phyloP scores from a whole-genome alignment of 2,888 invertebrate genomes.

The Hypselothyrea guttata region DNA sequence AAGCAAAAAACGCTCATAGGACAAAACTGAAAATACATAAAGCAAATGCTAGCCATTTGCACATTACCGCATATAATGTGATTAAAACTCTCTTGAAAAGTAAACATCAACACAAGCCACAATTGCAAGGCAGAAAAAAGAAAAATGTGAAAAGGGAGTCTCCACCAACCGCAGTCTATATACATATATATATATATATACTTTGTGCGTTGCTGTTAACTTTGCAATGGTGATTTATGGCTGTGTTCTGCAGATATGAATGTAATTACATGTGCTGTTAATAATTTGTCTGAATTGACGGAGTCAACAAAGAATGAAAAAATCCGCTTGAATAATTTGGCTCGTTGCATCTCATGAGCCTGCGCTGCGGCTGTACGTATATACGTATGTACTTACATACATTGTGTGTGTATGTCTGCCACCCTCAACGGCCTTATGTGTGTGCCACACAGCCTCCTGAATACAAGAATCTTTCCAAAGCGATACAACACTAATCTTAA shows the following conservation, averaged over 20 bases:
- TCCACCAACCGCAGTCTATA: no score
- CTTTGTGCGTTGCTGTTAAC: no score
- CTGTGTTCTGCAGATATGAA: conserved; percentile 8
- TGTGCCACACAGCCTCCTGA: conserved; percentile 23
- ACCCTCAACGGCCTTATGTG: conserved; percentile 14
- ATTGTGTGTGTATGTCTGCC: conserved; percentile 10
- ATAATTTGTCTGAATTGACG: conserved; percentile 3
- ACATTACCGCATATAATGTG: no score
- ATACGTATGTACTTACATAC: neutral
- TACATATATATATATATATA: no score
- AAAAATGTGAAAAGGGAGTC: neutral
- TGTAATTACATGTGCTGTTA: conserved; percentile 1
- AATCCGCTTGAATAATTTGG: conserved; percentile 21
- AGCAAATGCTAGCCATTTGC: no score
- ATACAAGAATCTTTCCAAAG: conserved; percentile 4
- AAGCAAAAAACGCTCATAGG: neutral
- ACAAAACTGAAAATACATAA: neutral
- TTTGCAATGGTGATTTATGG: no score
- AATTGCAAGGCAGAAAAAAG: neutral
- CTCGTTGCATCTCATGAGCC: conserved; percentile 26
- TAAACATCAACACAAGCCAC: conserved; percentile 39
- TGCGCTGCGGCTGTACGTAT: conserved; percentile 37
- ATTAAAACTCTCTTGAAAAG: conserved; percentile 22
- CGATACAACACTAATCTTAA: conserved; percentile 23
- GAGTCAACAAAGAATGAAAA: conserved; percentile 22